phyloP scores from a whole-genome alignment of 2,888 invertebrate species.

The Timema cristinae region DNA sequence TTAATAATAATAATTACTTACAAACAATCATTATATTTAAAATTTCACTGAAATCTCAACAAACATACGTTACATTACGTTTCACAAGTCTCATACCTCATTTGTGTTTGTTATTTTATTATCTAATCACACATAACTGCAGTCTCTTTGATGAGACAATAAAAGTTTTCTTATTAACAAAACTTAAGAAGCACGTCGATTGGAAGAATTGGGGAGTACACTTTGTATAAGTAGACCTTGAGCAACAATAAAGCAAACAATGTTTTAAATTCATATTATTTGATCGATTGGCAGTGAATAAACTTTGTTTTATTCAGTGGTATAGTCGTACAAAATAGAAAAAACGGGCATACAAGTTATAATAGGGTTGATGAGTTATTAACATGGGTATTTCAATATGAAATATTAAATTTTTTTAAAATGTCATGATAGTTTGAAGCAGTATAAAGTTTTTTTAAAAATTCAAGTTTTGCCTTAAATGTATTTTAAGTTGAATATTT shows the following conservation, averaged over 20 bases:
- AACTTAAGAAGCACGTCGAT: constrained; percentile 27
- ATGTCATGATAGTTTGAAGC: too few relatives aligned
- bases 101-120: constrained; percentile 25
- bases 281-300: constrained; percentile 25
- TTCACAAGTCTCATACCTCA: constrained; percentile 30
- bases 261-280: constrained; percentile 17
- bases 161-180: constrained; percentile 19
- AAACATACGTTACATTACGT: constrained; percentile 30
- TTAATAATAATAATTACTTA: constrained; percentile 26
- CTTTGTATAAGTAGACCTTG: constrained; percentile 13
- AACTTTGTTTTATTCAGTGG: neutral
- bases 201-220: constrained; percentile 29
- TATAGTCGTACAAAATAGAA: too few relatives aligned
- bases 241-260: constrained; percentile 23
- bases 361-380: neutral
- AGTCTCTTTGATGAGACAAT: constrained; percentile 24
- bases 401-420: too few relatives aligned
- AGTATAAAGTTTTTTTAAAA: too few relatives aligned
- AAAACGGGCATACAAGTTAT: too few relatives aligned
- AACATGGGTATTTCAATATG: too few relatives aligned
- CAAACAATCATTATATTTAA: constrained; percentile 33
- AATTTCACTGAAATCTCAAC: constrained; percentile 34
- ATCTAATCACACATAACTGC: constrained; percentile 29
- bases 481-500: too few relatives aligned
- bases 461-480: too few relatives aligned